Evolutionary conservation across 92 coral and sea anemone genomes (phyloP), one percentile per base, ranked within the genome.

Genomic region (Chrysogorgia sp.): DNA sequence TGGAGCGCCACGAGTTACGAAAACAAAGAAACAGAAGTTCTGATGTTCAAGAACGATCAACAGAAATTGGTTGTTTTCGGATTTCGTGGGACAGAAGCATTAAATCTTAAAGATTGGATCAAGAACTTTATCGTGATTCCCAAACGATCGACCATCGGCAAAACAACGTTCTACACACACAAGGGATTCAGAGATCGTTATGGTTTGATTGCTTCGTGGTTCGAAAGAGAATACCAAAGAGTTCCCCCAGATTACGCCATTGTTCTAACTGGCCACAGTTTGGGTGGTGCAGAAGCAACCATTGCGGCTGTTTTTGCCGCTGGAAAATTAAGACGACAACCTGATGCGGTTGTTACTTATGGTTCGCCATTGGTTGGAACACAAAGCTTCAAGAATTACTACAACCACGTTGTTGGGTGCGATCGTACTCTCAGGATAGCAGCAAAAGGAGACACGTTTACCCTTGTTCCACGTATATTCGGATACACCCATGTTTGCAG

Each of bases 11-110:
- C 23, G 29, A 15, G 19, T n/a, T 68, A 22, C n/a, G 75, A 43
- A 26, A 21, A 24, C 17, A 15, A 21, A 20, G 75, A 40, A n/a
- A 68, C 75, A 3, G 75, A 68, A 68, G 58, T 68, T 3, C 0
- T 68, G 24, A 12, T 68, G 13, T 47, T 68, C 58, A 68, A 0
- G 23, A 32, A 68, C 22, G 7, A 31, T 30, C 3, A 40, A 22
- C 58, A 43, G 28, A 68, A 68, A 52, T 15, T 68, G 75, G 75
- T 31, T 41, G 75, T 68, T 26, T 41, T 41, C 45, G 58, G 58
- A 14, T 68, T 68, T 7, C 75, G 37, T 12, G 58, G 58, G 15
- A 45, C 75, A 7, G 58, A 68, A 68, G n/a, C n/a, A n/a, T n/a
- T n/a, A n/a, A 24, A 29, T 7, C 3, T 35, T 0, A 35, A 12